These are phyloP conservation scores for Blastobasis lacticolella DNA, from an alignment of 2,888 invertebrate genomes.

Conservation along the genomic window DNA sequence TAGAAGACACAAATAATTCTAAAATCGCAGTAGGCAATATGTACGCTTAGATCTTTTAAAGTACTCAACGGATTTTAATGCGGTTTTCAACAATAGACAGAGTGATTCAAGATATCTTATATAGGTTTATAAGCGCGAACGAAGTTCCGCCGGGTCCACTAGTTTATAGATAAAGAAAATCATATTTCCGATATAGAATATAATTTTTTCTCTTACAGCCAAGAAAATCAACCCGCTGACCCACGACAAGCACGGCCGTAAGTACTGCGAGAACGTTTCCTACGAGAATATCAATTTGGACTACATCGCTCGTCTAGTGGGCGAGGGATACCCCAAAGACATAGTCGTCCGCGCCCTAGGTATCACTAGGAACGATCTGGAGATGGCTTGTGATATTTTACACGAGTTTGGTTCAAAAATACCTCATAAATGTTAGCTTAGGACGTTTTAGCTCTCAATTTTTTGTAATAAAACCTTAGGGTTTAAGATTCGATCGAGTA, in stretches of 20 bases:
- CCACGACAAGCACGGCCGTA: conserved; percentile 65
- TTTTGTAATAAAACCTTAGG: background rate
- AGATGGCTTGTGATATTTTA: conserved; percentile 96
- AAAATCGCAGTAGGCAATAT: too few relatives aligned
- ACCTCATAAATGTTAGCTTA: conserved; percentile 50
- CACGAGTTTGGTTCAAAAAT: conserved; percentile 86
- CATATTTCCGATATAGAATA: too few relatives aligned
- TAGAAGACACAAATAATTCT: too few relatives aligned
- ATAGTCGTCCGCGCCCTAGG: conserved; percentile 93
- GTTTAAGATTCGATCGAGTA: too few relatives aligned
- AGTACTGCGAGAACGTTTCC: conserved; percentile 71
- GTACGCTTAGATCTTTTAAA: too few relatives aligned
- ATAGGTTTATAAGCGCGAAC: too few relatives aligned
- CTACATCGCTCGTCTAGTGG: conserved; percentile 90
- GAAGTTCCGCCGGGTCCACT: too few relatives aligned
- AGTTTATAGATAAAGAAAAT: too few relatives aligned
- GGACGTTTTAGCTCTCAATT: background rate
- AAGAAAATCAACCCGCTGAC: conserved; percentile 68
- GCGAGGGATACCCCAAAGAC: conserved; percentile 92
- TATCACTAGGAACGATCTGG: conserved; percentile 93
- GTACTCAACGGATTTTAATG: too few relatives aligned
- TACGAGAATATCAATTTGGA: conserved; percentile 95
- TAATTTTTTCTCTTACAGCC: conserved; percentile 34
- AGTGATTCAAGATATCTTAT: too few relatives aligned
- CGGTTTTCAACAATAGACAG: too few relatives aligned